These are phyloP conservation scores for Heliothis peltigera DNA, from an alignment of 2,888 invertebrate species.

Conservation along the genomic window DNA sequence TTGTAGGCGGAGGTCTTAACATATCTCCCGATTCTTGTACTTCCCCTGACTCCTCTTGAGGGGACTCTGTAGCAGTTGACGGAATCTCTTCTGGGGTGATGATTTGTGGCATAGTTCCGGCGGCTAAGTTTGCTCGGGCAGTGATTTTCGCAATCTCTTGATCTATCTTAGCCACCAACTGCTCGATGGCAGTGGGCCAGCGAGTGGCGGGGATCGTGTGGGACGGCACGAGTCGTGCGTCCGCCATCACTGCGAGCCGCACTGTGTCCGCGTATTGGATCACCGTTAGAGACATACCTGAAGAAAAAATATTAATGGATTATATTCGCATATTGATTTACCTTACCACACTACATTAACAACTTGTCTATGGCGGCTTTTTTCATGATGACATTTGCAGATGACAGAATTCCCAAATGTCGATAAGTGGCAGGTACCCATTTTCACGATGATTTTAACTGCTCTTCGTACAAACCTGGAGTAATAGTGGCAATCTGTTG, in stretches of 20 bases:
- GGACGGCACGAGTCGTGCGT: constrained; percentile 92
- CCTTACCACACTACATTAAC: no score
- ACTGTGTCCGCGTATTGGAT: constrained; percentile 92
- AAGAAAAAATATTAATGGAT: constrained; percentile 56
- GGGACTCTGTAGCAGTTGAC: constrained; percentile 33
- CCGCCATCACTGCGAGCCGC: constrained; percentile 92
- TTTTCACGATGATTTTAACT: no score
- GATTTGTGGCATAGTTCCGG: constrained; percentile 65
- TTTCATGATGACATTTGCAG: no score
- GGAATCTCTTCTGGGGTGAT: constrained; percentile 63
- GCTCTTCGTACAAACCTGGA: no score
- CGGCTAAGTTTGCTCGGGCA: constrained; percentile 63
- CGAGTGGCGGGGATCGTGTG: constrained; percentile 89
- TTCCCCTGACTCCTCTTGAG: constrained; percentile 39
- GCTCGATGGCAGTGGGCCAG: constrained; percentile 83
- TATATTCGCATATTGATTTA: no score
- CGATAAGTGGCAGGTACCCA: no score
- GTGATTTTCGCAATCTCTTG: constrained; percentile 83
- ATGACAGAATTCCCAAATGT: no score
- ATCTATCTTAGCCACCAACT: constrained; percentile 79
- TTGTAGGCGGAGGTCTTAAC: constrained; percentile 72
- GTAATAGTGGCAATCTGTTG: no score
- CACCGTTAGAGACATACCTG: constrained; percentile 93
- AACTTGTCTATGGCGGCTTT: no score
- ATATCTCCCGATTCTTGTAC: constrained; percentile 55